Percentiles rank a stretch among this genome's conserved stretches.
Conservation (phyloP, 2,888 invertebrate species). For the Folsomia manolachei region DNA sequence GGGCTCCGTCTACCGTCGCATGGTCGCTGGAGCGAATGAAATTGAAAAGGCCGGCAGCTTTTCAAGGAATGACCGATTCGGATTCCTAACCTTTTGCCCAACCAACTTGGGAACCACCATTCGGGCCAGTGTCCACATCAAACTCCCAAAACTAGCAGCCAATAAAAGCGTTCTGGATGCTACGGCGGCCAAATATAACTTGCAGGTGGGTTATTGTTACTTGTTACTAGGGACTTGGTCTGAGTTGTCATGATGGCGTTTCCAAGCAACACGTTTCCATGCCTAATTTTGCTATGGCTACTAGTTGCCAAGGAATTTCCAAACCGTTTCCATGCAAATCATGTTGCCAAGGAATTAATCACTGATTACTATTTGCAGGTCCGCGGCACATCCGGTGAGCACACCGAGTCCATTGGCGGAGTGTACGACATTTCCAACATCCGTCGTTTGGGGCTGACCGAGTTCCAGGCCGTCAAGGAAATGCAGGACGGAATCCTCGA, state of each 20-base stretch:
- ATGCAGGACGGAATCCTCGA: slow-evolving; percentile 59
- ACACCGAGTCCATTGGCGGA: slow-evolving; percentile 58
- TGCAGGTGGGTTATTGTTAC: slow-evolving; percentile 52
- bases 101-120: slow-evolving; percentile 63
- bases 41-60: slow-evolving; percentile 58
- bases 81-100: slow-evolving; percentile 62
- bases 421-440: slow-evolving; percentile 60
- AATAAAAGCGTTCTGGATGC: slow-evolving; percentile 56
- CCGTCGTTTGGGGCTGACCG: slow-evolving; percentile 59
- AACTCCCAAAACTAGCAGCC: slow-evolving; percentile 57
- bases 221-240: no score
- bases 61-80: slow-evolving; percentile 59
- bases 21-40: slow-evolving; percentile 55
- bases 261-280: no score
- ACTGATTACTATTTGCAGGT: slow-evolving; percentile 48
- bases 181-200: slow-evolving; percentile 57
- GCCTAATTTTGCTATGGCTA: no score
- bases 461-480: slow-evolving; percentile 58
- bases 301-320: no score
- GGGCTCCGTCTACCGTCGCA: slow-evolving; percentile 40
- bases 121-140: slow-evolving; percentile 62
- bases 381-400: slow-evolving; percentile 57
- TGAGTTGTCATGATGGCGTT: background rate
- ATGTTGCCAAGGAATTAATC: no score
- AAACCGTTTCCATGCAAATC: no score